A percentile compares a stretch with the other conserved stretches of the same genome.
These are phyloP conservation scores for Sussaba pulchella DNA, from an alignment of 2,888 invertebrate species.

Conservation along the genomic window DNA sequence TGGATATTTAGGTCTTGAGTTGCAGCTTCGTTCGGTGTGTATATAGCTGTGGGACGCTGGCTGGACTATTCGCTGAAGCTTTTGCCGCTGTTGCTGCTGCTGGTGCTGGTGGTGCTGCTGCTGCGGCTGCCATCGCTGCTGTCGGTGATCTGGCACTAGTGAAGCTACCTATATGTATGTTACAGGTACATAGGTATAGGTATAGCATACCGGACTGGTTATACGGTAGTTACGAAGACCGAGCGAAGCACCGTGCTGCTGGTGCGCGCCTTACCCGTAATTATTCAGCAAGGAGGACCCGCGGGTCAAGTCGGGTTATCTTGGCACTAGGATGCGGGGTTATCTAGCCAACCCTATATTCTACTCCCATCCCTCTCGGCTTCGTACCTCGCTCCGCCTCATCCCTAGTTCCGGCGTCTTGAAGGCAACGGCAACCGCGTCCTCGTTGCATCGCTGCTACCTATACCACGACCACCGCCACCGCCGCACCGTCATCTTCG, in stretches of 20 bases:
- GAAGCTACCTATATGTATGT: neutral
- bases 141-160: conserved; percentile 12
- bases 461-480: conserved; percentile 15
- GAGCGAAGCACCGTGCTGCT: conserved; percentile 80
- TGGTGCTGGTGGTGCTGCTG: neutral
- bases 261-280: conserved; percentile 82
- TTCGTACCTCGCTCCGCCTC: conserved; percentile 39
- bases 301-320: conserved; percentile 79
- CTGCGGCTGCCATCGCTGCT: conserved; percentile 16
- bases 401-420: conserved; percentile 47
- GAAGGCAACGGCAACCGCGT: conserved; percentile 37
- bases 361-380: conserved; percentile 63
- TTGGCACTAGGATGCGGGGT: conserved; percentile 82
- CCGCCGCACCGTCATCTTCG: conserved; percentile 2
- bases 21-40: conserved; percentile 7
- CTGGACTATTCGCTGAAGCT: conserved; percentile 2
- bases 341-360: conserved; percentile 80
- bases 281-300: conserved; percentile 82
- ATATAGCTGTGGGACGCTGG: conserved; percentile 8
- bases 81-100: conserved; percentile 25
- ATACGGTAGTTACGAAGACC: conserved; percentile 38
- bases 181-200: neutral
- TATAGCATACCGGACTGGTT: neutral
- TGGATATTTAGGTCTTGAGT: conserved; percentile 25
- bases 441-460: conserved; percentile 57